Evolutionary conservation across 2,113 vertebrate genomes (phyloP), one percentile per base, ranked within the genome.

Genomic region (Erinaceus europaeus): DNA sequence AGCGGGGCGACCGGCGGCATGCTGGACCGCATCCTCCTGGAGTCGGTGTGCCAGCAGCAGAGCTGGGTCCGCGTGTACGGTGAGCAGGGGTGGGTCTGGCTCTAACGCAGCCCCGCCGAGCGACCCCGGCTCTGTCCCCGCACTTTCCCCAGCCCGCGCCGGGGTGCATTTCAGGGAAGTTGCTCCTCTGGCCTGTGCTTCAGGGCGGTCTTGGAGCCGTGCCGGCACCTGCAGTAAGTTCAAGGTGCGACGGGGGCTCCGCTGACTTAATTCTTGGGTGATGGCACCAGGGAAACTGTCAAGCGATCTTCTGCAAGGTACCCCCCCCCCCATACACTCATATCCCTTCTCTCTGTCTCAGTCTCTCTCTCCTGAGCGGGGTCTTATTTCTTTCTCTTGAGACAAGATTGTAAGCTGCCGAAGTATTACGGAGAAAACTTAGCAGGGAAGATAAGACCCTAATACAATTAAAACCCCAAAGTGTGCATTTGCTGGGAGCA

Each of bases 21-120:
- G 89, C 94, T 98, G 95, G 98, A 98, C 85, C 96, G 98, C 81
- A 98, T 99, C 95, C 97, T 99, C 62, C 95, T 96, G 95, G 98
- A 99, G 95, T 97, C 98, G 0, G 97, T 98, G 76, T 98, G 98
- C 94, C 98, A 99, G 96, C 98, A 98, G 69, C 98, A 99, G 95
- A 98, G 99, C 90, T 99, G 98, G 98, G 94, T 99, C 83, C 97
- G 98, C 9, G 98, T 99, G 62, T 98, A 98, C 92, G 99, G 98
- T 99, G 96, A 98, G 98, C 48, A 50, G 17, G 48, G 48, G 50
- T 23, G 18, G 9, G 9, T 53, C 52, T 52, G n/a, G n/a, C n/a
- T n/a, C n/a, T n/a, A n/a, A n/a, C n/a, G 6, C 14, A 15, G 23
- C 6, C 55, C 11, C 50, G 55, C 9, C 55, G 25, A 20, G 25